Conservation (phyloP, 2,113 vertebrate species). For the Hippocampus barbouri region DNA sequence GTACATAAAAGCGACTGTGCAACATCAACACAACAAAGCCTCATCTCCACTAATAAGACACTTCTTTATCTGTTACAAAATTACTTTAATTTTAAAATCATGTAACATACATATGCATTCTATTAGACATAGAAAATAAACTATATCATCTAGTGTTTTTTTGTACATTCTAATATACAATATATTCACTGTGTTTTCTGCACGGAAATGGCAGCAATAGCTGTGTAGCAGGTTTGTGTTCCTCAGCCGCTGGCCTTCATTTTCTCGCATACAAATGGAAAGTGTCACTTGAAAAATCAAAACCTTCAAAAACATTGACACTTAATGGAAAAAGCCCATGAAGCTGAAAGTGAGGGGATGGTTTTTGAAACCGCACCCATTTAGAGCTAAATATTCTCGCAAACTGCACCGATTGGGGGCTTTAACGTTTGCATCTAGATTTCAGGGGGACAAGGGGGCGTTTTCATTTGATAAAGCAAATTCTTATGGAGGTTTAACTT, state of each 20-base stretch:
- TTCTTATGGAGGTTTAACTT: not conserved
- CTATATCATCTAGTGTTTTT: constrained; percentile 60
- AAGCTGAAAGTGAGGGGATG: constrained; percentile 24
- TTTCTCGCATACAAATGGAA: constrained; percentile 41
- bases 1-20: constrained; percentile 65
- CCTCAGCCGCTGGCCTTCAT: constrained; percentile 34
- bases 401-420: not conserved
- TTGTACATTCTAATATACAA: constrained; percentile 73
- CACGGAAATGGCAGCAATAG: constrained; percentile 66
- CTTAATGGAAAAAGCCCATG: constrained; percentile 29
- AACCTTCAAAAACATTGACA: constrained; percentile 43
- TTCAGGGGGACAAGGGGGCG: constrained; percentile 2
- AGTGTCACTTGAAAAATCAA: constrained; percentile 39
- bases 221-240: constrained; percentile 53
- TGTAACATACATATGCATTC: constrained; percentile 69
- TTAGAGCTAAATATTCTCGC: constrained; percentile 40
- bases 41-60: constrained; percentile 72
- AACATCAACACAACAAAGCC: constrained; percentile 62
- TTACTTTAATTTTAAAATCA: constrained; percentile 74
- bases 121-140: constrained; percentile 77
- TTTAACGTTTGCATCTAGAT: not conserved
- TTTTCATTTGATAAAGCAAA: not conserved
- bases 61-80: constrained; percentile 80
- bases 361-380: not conserved
- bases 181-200: constrained; percentile 65